Evolutionary conservation across 2,113 vertebrate species (phyloP).

Genomic region (Hyla sarda): DNA sequence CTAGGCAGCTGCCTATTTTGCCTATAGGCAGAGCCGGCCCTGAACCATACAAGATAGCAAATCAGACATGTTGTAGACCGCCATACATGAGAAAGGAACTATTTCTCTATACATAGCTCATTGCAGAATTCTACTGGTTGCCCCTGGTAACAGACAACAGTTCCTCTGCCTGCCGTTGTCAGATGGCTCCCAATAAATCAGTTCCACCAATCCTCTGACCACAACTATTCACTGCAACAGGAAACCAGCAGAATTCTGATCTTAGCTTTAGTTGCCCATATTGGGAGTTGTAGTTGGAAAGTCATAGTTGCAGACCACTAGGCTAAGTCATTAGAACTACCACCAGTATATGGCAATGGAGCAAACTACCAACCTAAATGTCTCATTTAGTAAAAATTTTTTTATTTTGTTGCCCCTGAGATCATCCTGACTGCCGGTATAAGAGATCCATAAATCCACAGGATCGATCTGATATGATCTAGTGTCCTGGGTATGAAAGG

Average conservation of each 20-base stretch:
- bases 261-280: too few species aligned
- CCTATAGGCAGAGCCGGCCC: too few species aligned
- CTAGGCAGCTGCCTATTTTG: too few species aligned
- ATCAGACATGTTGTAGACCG: too few species aligned
- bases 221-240: too few species aligned
- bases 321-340: background rate
- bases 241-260: too few species aligned
- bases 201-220: too few species aligned
- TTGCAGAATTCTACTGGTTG: background rate
- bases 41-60: too few species aligned
- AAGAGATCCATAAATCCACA: slow-evolving; percentile 11
- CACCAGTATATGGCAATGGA: background rate
- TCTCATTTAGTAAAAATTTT: background rate
- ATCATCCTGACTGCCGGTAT: background rate
- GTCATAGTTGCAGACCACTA: background rate
- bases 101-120: too few species aligned
- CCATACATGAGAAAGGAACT: too few species aligned
- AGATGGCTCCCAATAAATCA: too few species aligned
- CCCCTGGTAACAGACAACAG: background rate
- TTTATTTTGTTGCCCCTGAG: background rate
- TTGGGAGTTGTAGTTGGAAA: background rate
- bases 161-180: background rate
- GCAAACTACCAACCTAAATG: background rate
- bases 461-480: background rate
- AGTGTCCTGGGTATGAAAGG: slow-evolving; percentile 12